Conservation (phyloP, 2,888 invertebrate species). For the Stictocephala bisonia region DNA sequence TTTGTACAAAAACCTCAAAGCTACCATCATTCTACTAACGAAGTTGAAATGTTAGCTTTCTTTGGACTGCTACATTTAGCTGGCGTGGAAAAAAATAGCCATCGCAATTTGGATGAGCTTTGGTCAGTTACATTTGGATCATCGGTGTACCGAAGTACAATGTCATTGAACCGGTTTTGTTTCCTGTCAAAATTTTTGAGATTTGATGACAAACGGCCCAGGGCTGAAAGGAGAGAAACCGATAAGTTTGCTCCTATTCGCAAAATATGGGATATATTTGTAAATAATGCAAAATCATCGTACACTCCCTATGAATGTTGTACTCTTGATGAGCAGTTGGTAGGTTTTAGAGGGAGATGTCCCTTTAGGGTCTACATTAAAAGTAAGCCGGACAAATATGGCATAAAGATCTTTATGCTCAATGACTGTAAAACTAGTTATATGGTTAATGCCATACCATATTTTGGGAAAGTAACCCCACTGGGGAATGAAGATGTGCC, state of each 20-base stretch:
- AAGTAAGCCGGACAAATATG: conserved; percentile 49
- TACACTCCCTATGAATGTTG: conserved; percentile 47
- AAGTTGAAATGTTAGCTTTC: conserved; percentile 30
- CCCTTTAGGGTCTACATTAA: conserved; percentile 47
- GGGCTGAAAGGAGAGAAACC: conserved; percentile 17
- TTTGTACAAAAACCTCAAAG: background rate
- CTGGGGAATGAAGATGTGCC: conserved; percentile 33
- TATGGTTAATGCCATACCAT: conserved; percentile 50
- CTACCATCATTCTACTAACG: conserved; percentile 6
- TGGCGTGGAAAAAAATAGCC: conserved; percentile 31
- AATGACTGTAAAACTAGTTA: conserved; percentile 49
- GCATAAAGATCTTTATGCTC: conserved; percentile 46
- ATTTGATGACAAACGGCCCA: conserved; percentile 48
- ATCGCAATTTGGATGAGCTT: conserved; percentile 45
- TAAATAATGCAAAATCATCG: conserved; percentile 39
- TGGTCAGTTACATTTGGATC: conserved; percentile 40
- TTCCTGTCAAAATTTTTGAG: conserved; percentile 40
- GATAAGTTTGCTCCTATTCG: conserved; percentile 52
- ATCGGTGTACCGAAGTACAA: no score
- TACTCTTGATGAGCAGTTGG: conserved; percentile 48
- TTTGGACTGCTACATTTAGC: conserved; percentile 16
- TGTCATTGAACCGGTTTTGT: conserved; percentile 46
- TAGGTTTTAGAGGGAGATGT: conserved; percentile 43
- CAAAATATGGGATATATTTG: conserved; percentile 51
- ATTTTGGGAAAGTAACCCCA: conserved; percentile 46